These are phyloP conservation scores for Dioctria rufipes DNA, from an alignment of 2,888 invertebrate species.

Conservation along the genomic window DNA sequence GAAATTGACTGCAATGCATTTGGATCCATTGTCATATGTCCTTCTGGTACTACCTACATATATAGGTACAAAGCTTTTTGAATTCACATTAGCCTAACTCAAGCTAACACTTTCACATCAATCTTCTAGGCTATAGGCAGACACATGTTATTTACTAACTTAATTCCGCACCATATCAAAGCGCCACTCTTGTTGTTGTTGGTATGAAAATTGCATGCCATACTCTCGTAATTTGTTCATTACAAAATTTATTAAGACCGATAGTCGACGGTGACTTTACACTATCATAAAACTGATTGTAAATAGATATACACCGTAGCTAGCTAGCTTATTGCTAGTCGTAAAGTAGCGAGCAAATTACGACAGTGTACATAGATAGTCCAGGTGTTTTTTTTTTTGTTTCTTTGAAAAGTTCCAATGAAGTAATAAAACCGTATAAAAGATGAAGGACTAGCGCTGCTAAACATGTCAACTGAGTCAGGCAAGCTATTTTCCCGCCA, in stretches of 20 bases:
- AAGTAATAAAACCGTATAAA: constrained; percentile 23
- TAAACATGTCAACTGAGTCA: constrained; percentile 46
- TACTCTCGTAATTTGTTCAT: constrained; percentile 25
- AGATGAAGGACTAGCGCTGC: constrained; percentile 32
- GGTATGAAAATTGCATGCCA: constrained; percentile 12
- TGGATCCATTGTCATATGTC: too few species aligned
- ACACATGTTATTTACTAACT: not conserved
- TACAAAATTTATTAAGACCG: constrained; percentile 42
- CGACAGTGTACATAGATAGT: constrained; percentile 17
- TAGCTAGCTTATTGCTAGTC: not conserved
- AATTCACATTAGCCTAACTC: too few species aligned
- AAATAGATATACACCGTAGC: not conserved
- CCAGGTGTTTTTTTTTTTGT: not conserved
- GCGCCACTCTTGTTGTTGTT: not conserved
- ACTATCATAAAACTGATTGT: not conserved
- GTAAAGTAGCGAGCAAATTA: constrained; percentile 26
- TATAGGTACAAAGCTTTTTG: too few species aligned
- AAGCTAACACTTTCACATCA: too few species aligned
- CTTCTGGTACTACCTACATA: too few species aligned
- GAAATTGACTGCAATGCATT: too few species aligned
- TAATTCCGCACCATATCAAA: constrained; percentile 3
- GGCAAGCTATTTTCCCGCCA: constrained; percentile 42
- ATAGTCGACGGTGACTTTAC: not conserved
- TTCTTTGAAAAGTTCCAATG: constrained; percentile 15
- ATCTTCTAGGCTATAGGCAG: too few species aligned